Evolutionary conservation across 2,113 vertebrate species (phyloP).

Genomic region (Rhipidura dahli): DNA sequence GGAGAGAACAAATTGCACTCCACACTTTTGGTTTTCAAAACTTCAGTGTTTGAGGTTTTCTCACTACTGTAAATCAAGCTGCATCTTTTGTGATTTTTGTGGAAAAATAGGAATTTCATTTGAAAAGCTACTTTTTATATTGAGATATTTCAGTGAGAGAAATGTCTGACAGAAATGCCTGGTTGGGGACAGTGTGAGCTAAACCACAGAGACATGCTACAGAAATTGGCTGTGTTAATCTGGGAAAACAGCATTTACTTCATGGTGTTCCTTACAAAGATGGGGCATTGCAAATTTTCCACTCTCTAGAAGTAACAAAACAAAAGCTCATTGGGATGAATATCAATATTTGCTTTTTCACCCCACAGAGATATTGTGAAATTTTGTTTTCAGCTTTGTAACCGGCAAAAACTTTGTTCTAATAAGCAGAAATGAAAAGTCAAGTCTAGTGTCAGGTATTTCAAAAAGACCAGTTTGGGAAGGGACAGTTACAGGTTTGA

Average conservation of each 20-base stretch:
- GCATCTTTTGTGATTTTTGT: neutral
- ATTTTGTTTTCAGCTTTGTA: neutral
- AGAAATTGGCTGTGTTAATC: neutral
- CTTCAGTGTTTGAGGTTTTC: neutral
- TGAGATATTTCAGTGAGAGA: neutral
- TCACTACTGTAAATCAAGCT: neutral
- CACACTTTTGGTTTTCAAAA: neutral
- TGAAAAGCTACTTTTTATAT: neutral
- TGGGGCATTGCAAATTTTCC: slow-evolving; percentile 31
- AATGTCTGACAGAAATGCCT: neutral
- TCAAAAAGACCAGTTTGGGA: neutral
- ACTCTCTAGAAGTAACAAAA: slow-evolving; percentile 28
- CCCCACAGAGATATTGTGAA: neutral
- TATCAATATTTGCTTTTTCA: slow-evolving; percentile 52
- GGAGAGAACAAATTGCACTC: neutral
- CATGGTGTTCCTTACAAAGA: neutral
- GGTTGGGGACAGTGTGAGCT: neutral
- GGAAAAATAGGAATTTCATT: neutral
- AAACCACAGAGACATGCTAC: neutral
- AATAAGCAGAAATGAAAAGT: neutral
- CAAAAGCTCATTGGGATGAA: neutral
- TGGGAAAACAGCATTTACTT: neutral
- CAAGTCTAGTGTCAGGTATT: neutral
- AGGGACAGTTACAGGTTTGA: neutral
- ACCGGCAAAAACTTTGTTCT: neutral